Base-by-base conservation (phyloP, 1,140 invertebrate species). In the Lasioglossum albipes region DNA sequence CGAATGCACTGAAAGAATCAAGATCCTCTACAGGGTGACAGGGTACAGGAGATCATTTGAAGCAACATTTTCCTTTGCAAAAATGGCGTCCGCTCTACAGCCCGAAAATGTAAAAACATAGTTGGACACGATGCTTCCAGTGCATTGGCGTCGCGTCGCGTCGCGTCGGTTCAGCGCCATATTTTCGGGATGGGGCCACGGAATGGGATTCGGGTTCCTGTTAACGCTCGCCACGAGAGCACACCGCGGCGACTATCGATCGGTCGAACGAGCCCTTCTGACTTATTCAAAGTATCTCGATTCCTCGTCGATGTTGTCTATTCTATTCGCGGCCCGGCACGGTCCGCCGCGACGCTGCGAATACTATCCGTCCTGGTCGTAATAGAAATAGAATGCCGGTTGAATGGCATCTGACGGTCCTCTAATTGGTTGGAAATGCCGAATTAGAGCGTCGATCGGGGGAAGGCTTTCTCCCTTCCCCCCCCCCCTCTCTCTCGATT, bases 201-300 rank as follows among this genome's bases (percentile, higher is more conserved):
- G 41, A 78, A 65, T 9, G 20, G 68, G n/a, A 27, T 49, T 36
- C 18, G 16, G 16, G 22, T 9, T 7, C 57, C 68, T 7, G 52
- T 54, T 36, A 27, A 54, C 69, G 69, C 16, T 20, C 18, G 18
- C 36, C 36, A 12, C 7, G 18, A 42, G 62, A 27, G 68, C 20
- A n/a, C 27, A 6, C 2, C 75, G 75, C 45, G 59, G 6, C 36
- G 36, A 57, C 57, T 83, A 85, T 85, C 84, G 84, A 85, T 84
- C 82, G 64, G 54, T 52, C 20, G 62, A 75, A 73, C 79, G 79
- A 85, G 66, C 84, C 84, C 75, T 85, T 85, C 84, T 85, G 76
- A 85, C 83, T 85, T 82, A 85, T 85, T 85, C 80, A 85, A 85
- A 83, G 84, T 82, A 85, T 81, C 75, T 62, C 79, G 78, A 78